Base-by-base conservation (phyloP, 2,113 vertebrate genomes). In the Saguinus midas region DNA sequence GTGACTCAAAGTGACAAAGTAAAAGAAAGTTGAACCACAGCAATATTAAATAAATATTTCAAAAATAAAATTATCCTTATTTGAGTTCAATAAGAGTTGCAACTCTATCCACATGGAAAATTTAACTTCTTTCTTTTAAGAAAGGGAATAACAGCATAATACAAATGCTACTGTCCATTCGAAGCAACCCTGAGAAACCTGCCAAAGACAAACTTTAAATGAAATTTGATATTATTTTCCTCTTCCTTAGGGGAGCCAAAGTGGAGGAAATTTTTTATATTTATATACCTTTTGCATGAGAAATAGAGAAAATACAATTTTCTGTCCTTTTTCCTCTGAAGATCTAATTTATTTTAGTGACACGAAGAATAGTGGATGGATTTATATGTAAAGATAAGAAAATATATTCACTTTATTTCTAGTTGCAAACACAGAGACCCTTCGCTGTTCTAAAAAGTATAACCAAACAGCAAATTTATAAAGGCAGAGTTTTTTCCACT, bases 381-480 rank as follows among this genome's bases (percentile, higher is more conserved):
- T 87, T 92, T 95, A 57, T 58, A 64, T 73, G 14, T 37, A 58
- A 57, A 29, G 16, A 29, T 64, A 95, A 8, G 29, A 79, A 14
- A 91, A 94, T 66, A 27, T 75, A 70, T 87, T 83, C 2, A 95
- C 68, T 95, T 83, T 89, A 91, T 93, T 91, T 93, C 50, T 86
- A 93, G 58, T 86, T 91, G 35, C 23, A 95, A 82, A 96, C 32
- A 32, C 5, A 92, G 55, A 43, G 13, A 23, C 25, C 3, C 29
- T 88, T 96, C 10, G 88, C 37, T 73, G 7, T 78, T 70, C 58
- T 90, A 94, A 88, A 83, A 94, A 61, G 43, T 50, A 64, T 50
- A 85, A 68, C 5, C 45, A 91, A 73, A 72, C 37, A 76, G 11
- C 20, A 80, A 80, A 83, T 83, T 17, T 55, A 21, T 43, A 61